These are phyloP conservation scores for Eurytoma adleriae DNA, from an alignment of 2,888 invertebrate genomes.

Conservation along the genomic window DNA sequence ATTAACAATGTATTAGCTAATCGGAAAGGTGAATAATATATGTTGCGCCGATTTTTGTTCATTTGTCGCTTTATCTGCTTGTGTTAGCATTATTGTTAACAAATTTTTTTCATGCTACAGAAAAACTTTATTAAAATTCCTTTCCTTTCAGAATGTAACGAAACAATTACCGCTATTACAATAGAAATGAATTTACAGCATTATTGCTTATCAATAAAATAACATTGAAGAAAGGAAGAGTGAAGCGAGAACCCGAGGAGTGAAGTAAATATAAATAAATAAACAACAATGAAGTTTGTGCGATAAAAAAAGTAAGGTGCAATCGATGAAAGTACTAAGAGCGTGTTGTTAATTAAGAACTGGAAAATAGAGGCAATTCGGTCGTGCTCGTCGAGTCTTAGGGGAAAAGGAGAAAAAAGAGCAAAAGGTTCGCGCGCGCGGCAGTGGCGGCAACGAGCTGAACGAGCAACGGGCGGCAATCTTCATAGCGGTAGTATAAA, in stretches of 20 bases:
- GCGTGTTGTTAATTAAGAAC: not conserved
- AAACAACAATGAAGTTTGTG: too few relatives aligned
- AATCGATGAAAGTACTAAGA: not conserved
- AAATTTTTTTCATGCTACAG: not conserved
- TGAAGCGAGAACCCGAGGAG: not conserved
- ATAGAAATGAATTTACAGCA: not conserved
- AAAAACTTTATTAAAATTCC: not conserved
- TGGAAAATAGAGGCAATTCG: constrained; percentile 3
- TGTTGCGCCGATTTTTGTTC: constrained; percentile 10
- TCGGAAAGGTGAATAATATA: constrained; percentile 37
- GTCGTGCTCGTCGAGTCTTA: not conserved
- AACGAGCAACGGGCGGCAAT: constrained; percentile 25
- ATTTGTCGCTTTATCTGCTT: not conserved
- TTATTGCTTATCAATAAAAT: not conserved
- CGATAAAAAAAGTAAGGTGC: not conserved
- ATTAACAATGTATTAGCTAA: constrained; percentile 42
- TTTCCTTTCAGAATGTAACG: not conserved
- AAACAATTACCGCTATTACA: too few relatives aligned
- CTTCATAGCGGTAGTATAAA: constrained; percentile 49
- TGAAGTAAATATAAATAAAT: too few relatives aligned
- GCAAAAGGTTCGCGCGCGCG: not conserved
- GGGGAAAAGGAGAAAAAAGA: not conserved
- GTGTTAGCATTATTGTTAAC: not conserved
- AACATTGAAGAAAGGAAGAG: not conserved
- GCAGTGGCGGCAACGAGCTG: not conserved